Evolutionary conservation across 2,113 vertebrate species (phyloP).

Genomic region (Nymphicus hollandicus): DNA sequence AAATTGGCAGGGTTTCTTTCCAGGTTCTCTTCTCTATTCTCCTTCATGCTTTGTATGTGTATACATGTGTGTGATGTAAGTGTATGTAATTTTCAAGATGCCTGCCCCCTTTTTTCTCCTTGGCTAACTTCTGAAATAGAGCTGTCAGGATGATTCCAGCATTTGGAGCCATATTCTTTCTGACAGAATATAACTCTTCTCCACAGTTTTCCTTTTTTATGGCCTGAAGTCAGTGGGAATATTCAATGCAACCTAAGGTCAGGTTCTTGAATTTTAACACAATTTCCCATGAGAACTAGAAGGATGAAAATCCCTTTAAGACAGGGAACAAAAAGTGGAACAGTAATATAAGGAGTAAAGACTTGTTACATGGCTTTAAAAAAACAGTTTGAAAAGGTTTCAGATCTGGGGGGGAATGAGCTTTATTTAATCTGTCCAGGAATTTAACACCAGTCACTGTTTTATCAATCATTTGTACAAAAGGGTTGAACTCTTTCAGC

Average conservation of each 20-base stretch:
- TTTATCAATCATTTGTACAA: background rate
- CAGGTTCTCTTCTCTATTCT: slow-evolving; percentile 19
- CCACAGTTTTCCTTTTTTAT: slow-evolving; percentile 55
- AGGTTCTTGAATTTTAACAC: slow-evolving; percentile 59
- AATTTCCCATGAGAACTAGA: slow-evolving; percentile 39
- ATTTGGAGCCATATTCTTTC: slow-evolving; percentile 47
- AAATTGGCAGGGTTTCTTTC: slow-evolving; percentile 13
- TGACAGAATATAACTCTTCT: slow-evolving; percentile 64
- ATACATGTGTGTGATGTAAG: slow-evolving; percentile 37
- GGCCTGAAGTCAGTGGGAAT: slow-evolving; percentile 56
- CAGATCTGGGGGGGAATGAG: background rate
- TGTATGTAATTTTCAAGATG: slow-evolving; percentile 47
- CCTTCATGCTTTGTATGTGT: slow-evolving; percentile 28
- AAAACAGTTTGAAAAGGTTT: background rate
- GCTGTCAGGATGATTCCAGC: slow-evolving; percentile 62
- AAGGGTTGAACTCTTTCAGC: background rate
- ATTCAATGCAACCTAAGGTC: slow-evolving; percentile 55
- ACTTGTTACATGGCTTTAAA: slow-evolving; percentile 20
- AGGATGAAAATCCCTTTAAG: slow-evolving; percentile 42
- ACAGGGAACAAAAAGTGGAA: background rate
- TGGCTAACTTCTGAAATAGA: slow-evolving; percentile 64
- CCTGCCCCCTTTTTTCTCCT: slow-evolving; percentile 60
- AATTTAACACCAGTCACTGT: background rate
- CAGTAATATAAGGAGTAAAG: background rate
- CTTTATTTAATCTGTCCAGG: slow-evolving; percentile 17